Evolutionary conservation across 1,140 invertebrate genomes (phyloP), one percentile per base, ranked within the genome.

Genomic region (Drosophila grimshawi): DNA sequence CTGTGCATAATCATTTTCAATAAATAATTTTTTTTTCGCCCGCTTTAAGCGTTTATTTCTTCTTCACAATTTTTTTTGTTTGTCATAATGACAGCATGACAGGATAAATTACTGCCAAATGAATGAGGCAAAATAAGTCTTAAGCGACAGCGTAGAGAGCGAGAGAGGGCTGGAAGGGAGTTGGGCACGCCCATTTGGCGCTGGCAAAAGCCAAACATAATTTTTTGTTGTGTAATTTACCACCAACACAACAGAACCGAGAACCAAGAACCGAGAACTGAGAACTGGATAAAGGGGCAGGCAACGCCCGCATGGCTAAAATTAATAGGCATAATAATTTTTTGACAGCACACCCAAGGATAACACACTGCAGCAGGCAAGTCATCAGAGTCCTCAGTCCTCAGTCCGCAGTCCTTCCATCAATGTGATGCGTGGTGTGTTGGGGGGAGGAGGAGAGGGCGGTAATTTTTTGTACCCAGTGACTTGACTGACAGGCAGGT

Each of bases 251-350:
- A 19, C 19, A 19, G 19, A 19, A 19, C 19, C 19, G 19, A 19
- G 19, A 41, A 43, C 39, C 4, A 43, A 10, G n/a, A 43, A n/a
- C 3, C 7, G 7, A 19, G 7, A 8, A 39, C 37, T 39, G 37
- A 11, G 48, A 49, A 51, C 37, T 56, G 55, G 53, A 57, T 51
- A 48, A 72, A 60, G 62, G 35, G 70, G 68, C 37, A 55, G 72
- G 71, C 57, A 69, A 77, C 75, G 81, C 74, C 81, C 77, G 85
- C 85, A 86, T 81, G 81, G 79, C 63, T 90, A 82, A 92, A 92
- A 92, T 92, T 92, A 92, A 92, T 92, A 92, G 90, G 90, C 90
- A 92, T 92, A 92, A 92, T 92, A 92, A 92, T 92, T 92, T 92
- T 92, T 91, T 92, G 90, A 92, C 90, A 92, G 90, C 81, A 85